Evolutionary conservation across 2,888 invertebrate genomes (phyloP).

Genomic region (Drosophila borborema): DNA sequence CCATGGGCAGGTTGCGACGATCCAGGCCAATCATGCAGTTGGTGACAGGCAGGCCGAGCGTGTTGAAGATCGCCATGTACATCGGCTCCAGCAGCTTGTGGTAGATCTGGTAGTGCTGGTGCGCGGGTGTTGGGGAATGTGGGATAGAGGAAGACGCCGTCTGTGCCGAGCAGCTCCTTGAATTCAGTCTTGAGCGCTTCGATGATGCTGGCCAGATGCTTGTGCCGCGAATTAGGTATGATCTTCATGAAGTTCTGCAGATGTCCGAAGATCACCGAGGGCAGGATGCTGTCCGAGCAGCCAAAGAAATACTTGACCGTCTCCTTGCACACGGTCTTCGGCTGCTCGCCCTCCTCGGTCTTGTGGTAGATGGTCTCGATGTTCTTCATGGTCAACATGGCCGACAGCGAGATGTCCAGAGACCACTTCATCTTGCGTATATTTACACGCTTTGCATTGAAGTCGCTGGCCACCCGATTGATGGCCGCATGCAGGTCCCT

Average conservation of each 20-base stretch:
- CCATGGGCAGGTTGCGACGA: constrained; percentile 90
- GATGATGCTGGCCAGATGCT: constrained; percentile 86
- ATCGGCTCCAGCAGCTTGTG: constrained; percentile 89
- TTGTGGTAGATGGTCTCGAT: constrained; percentile 89
- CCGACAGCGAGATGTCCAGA: constrained; percentile 87
- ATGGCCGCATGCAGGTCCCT: constrained; percentile 84
- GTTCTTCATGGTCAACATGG: constrained; percentile 88
- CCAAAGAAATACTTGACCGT: constrained; percentile 87
- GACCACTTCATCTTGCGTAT: constrained; percentile 88
- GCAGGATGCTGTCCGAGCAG: constrained; percentile 86
- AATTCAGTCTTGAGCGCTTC: constrained; percentile 88
- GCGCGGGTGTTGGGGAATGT: constrained; percentile 87
- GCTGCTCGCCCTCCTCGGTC: constrained; percentile 87
- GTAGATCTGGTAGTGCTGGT: constrained; percentile 87
- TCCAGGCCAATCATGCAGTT: constrained; percentile 93
- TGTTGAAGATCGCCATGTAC: constrained; percentile 93
- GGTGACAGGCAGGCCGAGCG: constrained; percentile 93
- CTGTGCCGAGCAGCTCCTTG: constrained; percentile 86
- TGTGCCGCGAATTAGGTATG: constrained; percentile 87
- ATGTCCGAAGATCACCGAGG: constrained; percentile 87
- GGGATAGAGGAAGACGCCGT: constrained; percentile 88
- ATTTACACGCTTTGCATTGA: constrained; percentile 86
- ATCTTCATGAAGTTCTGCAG: constrained; percentile 87
- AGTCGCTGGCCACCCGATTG: constrained; percentile 84
- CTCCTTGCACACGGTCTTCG: constrained; percentile 88